Base-by-base conservation (phyloP, 2,113 vertebrate genomes). In the Pan paniscus region DNA sequence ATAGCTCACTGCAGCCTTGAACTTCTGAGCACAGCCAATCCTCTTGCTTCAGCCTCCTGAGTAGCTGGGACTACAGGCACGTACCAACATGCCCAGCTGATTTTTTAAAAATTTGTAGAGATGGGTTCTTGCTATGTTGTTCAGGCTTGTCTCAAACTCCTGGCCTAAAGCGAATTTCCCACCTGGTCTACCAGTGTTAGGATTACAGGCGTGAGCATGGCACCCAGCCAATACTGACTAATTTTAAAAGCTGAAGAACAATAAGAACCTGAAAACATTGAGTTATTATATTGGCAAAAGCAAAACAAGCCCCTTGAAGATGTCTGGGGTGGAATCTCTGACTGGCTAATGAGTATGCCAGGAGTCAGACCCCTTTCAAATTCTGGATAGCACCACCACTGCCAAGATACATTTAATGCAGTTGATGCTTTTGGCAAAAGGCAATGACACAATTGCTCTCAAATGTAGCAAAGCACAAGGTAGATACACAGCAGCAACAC, bases 401-500 rank as follows among this genome's bases (percentile, higher is more conserved):
- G 2, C 48, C 83, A 57, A 81, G 27, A 48, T 3, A 32, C 22
- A 2, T 20, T 18, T 7, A 67, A 64, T 20, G 20, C 32, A 61
- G 57, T 40, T 18, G 46, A 40, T 46, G 43, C 16, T 38, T 0
- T 32, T 27, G 48, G 76, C n/a, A 70, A 46, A 50, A 73, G 73
- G 14, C 9, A 2, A 14, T 8, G 61, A 68, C 52, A 75, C 23
- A 23, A 4, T 3, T 50, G 78, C 38, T 89, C 5, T 91, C 38
- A 32, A 16, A 23, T 14, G 38, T 27, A 48, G n/a, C 57, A 14
- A 20, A 80, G 57, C 6, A 64, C 20, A 35, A 43, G 32, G 17
- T 2, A 38, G 18, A 14, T 1, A 18, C 46, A 10, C 17, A 38
- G 35, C 0, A 40, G 35, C 76, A 23, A 52, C 9, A 2, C 0